Conservation (phyloP, 2,797 vertebrate genomes). For the Zalophus californianus region DNA sequence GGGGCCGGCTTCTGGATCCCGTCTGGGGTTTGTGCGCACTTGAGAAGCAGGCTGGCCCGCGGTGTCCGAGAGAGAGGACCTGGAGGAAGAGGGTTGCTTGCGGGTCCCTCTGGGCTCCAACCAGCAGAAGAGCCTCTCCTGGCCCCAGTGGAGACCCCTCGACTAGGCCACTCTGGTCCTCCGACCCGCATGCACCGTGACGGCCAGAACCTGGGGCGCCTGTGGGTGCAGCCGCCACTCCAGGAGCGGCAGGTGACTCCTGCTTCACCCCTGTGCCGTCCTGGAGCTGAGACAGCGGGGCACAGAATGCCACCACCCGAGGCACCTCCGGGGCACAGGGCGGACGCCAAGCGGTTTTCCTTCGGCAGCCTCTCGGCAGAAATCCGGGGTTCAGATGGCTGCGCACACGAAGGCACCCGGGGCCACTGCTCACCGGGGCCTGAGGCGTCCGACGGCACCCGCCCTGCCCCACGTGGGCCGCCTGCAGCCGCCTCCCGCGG, state of each 20-base stretch:
- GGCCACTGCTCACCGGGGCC: not conserved
- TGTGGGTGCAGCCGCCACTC: not conserved
- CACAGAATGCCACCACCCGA: accelerated
- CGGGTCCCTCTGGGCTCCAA: not conserved
- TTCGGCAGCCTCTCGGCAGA: not conserved
- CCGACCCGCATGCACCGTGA: accelerated
- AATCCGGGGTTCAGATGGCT: not conserved
- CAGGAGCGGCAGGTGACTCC: not conserved
- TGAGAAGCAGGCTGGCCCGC: not conserved
- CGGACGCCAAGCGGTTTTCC: not conserved
- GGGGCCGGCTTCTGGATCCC: not conserved
- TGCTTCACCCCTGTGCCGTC: accelerated
- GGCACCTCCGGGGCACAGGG: accelerated
- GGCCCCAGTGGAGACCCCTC: not conserved
- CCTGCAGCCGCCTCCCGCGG: not conserved
- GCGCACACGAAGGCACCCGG: accelerated
- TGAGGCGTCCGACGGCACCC: not conserved
- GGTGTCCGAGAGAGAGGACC: not conserved
- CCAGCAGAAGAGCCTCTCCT: not conserved
- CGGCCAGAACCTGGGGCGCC: accelerated
- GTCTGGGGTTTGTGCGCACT: accelerated
- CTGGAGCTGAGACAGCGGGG: accelerated
- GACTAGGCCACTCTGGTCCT: not conserved
- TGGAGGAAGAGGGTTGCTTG: not conserved
- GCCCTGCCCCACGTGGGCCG: accelerated